phyloP scores from a whole-genome alignment of 37 sponge, comb jelly and placozoan genomes.

The Beroe forskalii region DNA sequence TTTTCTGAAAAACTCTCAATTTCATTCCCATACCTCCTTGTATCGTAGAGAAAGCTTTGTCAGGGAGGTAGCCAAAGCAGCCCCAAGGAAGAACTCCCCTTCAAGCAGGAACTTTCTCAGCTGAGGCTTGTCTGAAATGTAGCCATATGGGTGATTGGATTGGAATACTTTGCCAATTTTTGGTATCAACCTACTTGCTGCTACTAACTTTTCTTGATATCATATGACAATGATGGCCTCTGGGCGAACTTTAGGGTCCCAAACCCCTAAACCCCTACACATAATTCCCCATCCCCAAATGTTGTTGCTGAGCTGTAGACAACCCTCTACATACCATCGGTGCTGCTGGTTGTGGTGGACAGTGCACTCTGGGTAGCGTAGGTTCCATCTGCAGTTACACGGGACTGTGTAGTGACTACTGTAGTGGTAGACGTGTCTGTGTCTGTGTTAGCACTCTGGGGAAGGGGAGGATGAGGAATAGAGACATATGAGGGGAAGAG shows the following conservation, averaged over 20 bases:
- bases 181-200: no score
- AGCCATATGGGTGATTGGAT: no score
- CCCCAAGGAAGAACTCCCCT: constrained; percentile 92
- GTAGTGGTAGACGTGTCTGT: background rate
- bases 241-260: constrained; percentile 66
- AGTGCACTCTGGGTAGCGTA: constrained; percentile 95
- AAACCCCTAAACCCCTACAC: no score
- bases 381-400: constrained; percentile 94
- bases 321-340: constrained; percentile 74
- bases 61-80: constrained; percentile 85
- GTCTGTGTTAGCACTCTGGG: constrained; percentile 25
- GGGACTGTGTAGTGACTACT: constrained; percentile 15
- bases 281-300: no score
- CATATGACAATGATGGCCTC: background rate
- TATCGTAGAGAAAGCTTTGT: constrained; percentile 89
- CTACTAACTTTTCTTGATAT: no score
- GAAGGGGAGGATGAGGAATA: background rate
- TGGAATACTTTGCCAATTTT: no score
- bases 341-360: constrained; percentile 68
- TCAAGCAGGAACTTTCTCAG: constrained; percentile 87
- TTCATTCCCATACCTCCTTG: constrained; percentile 59
- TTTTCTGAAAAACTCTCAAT: no score
- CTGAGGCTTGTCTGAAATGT: constrained; percentile 75
- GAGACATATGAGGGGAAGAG: no score
- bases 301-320: no score